Evolutionary conservation across 2,113 vertebrate species (phyloP).

Genomic region (Pseudorectes ferrugineus): DNA sequence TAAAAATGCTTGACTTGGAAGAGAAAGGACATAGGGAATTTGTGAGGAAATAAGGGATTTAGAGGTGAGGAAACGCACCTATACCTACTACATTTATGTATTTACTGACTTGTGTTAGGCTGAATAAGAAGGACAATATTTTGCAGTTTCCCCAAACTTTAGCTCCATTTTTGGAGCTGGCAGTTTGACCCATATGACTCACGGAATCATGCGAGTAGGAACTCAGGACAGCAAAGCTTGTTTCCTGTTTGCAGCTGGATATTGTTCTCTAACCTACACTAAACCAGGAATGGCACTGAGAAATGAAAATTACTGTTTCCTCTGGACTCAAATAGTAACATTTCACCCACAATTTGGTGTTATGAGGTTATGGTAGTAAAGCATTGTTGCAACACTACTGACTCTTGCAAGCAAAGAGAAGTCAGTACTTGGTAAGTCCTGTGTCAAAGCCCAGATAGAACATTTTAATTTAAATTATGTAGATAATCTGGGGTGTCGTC

Average conservation of each 20-base stretch:
- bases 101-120: background rate
- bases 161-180: background rate
- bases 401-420: background rate
- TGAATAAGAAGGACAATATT: background rate
- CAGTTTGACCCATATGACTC: background rate
- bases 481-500: background rate
- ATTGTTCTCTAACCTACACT: background rate
- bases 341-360: conserved; percentile 22
- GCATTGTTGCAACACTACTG: background rate
- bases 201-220: background rate
- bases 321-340: conserved; percentile 3
- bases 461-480: background rate
- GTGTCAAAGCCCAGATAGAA: background rate
- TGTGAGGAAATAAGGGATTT: background rate
- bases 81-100: background rate
- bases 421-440: background rate
- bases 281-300: background rate
- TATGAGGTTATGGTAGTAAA: background rate
- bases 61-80: background rate
- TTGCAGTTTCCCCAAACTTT: background rate
- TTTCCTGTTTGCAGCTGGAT: conserved; percentile 25
- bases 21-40: background rate
- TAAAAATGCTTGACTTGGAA: background rate
- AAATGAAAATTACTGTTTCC: background rate
- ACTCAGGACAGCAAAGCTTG: background rate